These are phyloP conservation scores for Caenorhabditis brenneri DNA, from an alignment of 1,140 invertebrate species.

Conservation along the genomic window DNA sequence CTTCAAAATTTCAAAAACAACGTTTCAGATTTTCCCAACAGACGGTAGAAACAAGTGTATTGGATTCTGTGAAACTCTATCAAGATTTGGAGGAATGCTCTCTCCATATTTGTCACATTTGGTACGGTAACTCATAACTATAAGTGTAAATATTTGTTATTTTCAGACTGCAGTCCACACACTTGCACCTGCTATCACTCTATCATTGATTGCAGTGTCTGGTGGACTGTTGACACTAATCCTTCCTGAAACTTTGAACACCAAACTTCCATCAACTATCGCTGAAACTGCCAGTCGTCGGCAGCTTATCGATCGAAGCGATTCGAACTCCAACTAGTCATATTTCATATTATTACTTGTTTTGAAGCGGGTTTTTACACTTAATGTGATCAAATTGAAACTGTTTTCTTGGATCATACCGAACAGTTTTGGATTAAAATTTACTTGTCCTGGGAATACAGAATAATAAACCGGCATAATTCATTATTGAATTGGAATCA, in stretches of 20 bases:
- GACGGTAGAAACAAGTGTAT: conserved; percentile 48
- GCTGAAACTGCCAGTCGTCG: conserved; percentile 36
- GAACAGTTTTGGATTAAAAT: neutral
- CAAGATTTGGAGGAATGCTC: conserved; percentile 54
- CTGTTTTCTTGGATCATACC: neutral
- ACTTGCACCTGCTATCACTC: conserved; percentile 38
- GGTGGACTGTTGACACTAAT: conserved; percentile 49
- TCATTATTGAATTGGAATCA: neutral
- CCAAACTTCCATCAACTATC: conserved; percentile 50
- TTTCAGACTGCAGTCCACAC: conserved; percentile 52
- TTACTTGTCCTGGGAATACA: neutral
- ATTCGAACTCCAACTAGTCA: conserved; percentile 17
- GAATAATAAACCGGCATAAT: neutral
- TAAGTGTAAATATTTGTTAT: neutral
- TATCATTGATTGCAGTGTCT: conserved; percentile 39
- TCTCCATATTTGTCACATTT: conserved; percentile 48
- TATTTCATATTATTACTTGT: neutral
- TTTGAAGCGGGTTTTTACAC: neutral
- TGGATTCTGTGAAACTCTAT: conserved; percentile 52
- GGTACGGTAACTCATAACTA: conserved; percentile 25
- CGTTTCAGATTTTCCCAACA: conserved; percentile 42
- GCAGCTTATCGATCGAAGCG: conserved; percentile 10
- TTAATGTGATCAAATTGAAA: neutral
- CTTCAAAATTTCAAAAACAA: too few species aligned
- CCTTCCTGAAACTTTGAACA: conserved; percentile 52